Percentiles rank a stretch among this genome's conserved stretches.
Evolutionary conservation across 2,797 vertebrate species (phyloP).

Genomic region (Alfaro cultratus): DNA sequence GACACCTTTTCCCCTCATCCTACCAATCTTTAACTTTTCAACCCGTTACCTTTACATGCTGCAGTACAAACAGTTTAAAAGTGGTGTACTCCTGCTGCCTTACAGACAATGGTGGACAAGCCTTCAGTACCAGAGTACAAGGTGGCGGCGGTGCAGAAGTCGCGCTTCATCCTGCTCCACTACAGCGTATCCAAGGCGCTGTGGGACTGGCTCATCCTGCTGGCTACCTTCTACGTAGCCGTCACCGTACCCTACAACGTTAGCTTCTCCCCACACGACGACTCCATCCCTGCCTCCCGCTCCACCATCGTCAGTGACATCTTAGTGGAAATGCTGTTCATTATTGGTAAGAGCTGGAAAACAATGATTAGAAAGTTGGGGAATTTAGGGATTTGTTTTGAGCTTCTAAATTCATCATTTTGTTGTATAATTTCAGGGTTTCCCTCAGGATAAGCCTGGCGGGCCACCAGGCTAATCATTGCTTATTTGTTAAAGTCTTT

Average conservation of each 20-base stretch:
- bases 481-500: too few relatives aligned
- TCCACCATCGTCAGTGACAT: slow-evolving; percentile 94
- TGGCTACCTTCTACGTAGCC: slow-evolving; percentile 96
- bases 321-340: slow-evolving; percentile 95
- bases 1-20: not conserved
- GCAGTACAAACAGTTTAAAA: not conserved
- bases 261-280: slow-evolving; percentile 87
- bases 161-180: slow-evolving; percentile 96
- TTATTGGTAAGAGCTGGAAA: slow-evolving; percentile 88
- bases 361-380: slow-evolving; percentile 44
- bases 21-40: not conserved
- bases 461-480: too few relatives aligned
- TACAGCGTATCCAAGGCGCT: slow-evolving; percentile 95
- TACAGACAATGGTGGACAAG: slow-evolving; percentile 88
- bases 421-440: not conserved
- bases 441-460: too few relatives aligned
- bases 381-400: too few relatives aligned
- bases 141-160: slow-evolving; percentile 92
- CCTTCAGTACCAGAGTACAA: slow-evolving; percentile 95
- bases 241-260: slow-evolving; percentile 97
- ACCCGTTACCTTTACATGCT: not conserved
- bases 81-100: slow-evolving; percentile 27
- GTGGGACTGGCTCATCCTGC: slow-evolving; percentile 96
- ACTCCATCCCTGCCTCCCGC: slow-evolving; percentile 83
- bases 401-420: not conserved